phyloP scores from a whole-genome alignment of 2,113 vertebrate genomes.

The Hassar affinis region DNA sequence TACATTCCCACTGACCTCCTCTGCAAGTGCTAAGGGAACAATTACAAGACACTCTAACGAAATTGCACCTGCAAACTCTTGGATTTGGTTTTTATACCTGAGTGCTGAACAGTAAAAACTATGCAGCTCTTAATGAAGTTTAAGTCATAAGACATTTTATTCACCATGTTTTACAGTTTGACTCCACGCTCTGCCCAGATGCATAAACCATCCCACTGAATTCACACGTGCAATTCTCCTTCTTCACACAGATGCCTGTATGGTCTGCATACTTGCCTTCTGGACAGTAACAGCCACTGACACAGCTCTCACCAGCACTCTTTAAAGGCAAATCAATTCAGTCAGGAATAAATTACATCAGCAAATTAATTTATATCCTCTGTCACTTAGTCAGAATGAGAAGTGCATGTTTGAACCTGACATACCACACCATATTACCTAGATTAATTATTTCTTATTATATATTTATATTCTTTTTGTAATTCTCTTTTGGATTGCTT shows the following conservation, averaged over 20 bases:
- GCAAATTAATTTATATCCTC: not conserved
- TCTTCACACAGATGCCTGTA: slow-evolving; percentile 61
- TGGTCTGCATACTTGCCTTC: slow-evolving; percentile 67
- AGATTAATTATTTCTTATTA: not conserved
- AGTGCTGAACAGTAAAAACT: not conserved
- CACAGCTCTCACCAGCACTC: slow-evolving; percentile 53
- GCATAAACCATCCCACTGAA: slow-evolving; percentile 60
- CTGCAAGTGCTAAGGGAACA: slow-evolving; percentile 60
- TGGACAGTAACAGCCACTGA: slow-evolving; percentile 70
- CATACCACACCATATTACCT: not conserved
- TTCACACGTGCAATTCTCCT: slow-evolving; percentile 67
- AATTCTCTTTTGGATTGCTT: not conserved
- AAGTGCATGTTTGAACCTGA: not conserved
- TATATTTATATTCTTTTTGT: not conserved
- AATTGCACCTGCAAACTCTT: not conserved
- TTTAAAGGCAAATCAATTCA: slow-evolving; percentile 37
- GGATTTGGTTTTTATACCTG: not conserved
- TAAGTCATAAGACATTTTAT: not conserved
- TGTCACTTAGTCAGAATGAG: not conserved
- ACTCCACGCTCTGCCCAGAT: slow-evolving; percentile 59
- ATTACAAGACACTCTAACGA: not conserved
- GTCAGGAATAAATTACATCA: not conserved
- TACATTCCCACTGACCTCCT: slow-evolving; percentile 67
- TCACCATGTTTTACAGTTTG: slow-evolving; percentile 68
- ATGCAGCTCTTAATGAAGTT: not conserved